Base-by-base conservation (phyloP, 2,797 vertebrate genomes). In the Chaunax sp. region DNA sequence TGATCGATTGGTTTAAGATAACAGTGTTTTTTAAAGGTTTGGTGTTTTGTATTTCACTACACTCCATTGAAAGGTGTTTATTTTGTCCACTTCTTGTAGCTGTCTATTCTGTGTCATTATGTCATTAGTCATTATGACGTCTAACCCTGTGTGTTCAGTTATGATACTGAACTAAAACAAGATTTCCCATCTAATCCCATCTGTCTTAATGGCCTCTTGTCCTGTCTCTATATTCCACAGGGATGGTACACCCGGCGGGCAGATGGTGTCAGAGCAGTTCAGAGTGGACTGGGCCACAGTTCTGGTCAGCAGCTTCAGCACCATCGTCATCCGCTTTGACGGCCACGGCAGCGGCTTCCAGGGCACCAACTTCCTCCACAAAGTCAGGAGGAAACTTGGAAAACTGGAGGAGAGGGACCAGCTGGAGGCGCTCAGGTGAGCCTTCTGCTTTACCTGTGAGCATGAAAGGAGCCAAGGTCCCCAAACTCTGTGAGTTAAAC, bases 321-420 rank as follows among this genome's bases (percentile, higher is more conserved):
- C 94, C 51, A 93, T 99, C 3, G 95, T 97, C 60, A 89, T 98
- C 69, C 95, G 94, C 72, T 96, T 97, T 0, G 98, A 99, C 0
- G 97, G 98, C 22, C 95, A 97, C 0, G 98, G 98, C 75, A 98
- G 97, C 0, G 98, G 98, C 52, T 99, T 96, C 82, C 97, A 96
- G 80, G 98, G 98, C 2, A 97, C 97, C 62, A 97, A 96, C 81
- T 90, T 99, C 0, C 92, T 99, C 41, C 97, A 99, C 1, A 95
- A 96, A 57, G 93, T 99, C 67, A 91, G 86, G 77, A 92, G 92
- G 73, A 94, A 81, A 56, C 93, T 99, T 81, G 98, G 97, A 1
- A 46, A 84, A 28, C 64, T 95, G 59, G 96, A 99, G 87, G 96
- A 97, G 87, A 84, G 90, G 65, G 98, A 99, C 87, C 97, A 98